A percentile compares a stretch with the other conserved stretches of the same genome.
phyloP scores from a whole-genome alignment of 2,888 invertebrate species.

The Eupithecia subumbrata region DNA sequence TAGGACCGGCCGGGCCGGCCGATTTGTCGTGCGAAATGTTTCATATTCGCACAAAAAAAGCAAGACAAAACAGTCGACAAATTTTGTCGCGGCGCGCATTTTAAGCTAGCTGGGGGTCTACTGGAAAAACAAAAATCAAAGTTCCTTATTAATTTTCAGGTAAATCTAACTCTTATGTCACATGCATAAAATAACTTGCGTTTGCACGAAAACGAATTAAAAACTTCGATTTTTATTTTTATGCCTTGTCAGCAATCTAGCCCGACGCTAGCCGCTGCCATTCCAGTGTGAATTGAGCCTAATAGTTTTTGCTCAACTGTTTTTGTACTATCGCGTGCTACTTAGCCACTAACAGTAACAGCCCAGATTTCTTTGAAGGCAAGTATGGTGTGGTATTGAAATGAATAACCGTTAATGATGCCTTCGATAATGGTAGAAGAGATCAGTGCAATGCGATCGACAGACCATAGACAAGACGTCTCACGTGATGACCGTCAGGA shows the following conservation, averaged over 20 bases:
- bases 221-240: not conserved
- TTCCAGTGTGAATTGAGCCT: not conserved
- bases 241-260: not conserved
- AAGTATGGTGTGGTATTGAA: not conserved
- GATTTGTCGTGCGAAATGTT: no score
- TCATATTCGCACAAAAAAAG: no score
- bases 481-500: not conserved
- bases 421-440: not conserved
- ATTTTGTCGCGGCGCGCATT: no score
- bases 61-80: no score
- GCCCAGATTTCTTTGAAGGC: not conserved
- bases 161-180: not conserved
- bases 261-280: not conserved
- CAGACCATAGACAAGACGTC: not conserved
- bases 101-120: no score
- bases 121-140: no score
- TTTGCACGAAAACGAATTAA: no score
- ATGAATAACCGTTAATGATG: constrained; percentile 2
- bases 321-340: constrained; percentile 18
- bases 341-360: constrained; percentile 3
- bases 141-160: not conserved
- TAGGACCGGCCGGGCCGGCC: no score
- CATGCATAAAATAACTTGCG: no score
- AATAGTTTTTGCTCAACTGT: constrained; percentile 15
- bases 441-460: not conserved